These are phyloP conservation scores for Hedya salicella DNA, from an alignment of 2,888 invertebrate genomes.

Conservation along the genomic window DNA sequence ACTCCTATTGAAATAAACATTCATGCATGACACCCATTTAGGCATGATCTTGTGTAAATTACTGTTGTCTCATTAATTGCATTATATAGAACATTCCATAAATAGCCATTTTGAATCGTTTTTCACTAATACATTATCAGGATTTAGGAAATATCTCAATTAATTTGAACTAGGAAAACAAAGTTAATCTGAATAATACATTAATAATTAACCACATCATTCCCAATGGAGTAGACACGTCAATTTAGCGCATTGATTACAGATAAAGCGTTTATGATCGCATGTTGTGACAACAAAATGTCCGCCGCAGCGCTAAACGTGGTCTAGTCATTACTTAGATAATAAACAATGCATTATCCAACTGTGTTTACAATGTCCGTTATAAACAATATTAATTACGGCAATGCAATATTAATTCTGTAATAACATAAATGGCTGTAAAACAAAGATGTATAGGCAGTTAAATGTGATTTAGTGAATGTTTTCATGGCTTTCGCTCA, in stretches of 20 bases:
- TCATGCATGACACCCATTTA: background rate
- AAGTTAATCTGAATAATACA: background rate
- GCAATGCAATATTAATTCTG: background rate
- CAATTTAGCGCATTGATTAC: background rate
- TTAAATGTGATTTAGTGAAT: constrained; percentile 13
- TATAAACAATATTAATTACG: constrained; percentile 16
- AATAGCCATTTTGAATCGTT: background rate
- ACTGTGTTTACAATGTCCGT: constrained; percentile 4
- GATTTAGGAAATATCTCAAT: background rate
- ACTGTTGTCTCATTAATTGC: background rate
- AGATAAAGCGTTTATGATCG: constrained; percentile 7
- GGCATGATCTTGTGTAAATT: background rate
- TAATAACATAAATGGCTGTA: constrained; percentile 13
- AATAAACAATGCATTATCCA: constrained; percentile 20
- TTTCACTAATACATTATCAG: background rate
- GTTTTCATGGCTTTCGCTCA: constrained; percentile 5
- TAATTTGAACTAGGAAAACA: background rate
- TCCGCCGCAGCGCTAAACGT: background rate
- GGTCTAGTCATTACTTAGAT: constrained; percentile 15
- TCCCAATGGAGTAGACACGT: background rate
- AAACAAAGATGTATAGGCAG: constrained; percentile 12
- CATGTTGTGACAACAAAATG: background rate
- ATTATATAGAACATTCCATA: background rate
- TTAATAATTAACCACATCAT: background rate
- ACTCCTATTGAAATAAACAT: background rate